Base-by-base conservation (phyloP, 1,140 invertebrate genomes). In the Trissolcus basalis region DNA sequence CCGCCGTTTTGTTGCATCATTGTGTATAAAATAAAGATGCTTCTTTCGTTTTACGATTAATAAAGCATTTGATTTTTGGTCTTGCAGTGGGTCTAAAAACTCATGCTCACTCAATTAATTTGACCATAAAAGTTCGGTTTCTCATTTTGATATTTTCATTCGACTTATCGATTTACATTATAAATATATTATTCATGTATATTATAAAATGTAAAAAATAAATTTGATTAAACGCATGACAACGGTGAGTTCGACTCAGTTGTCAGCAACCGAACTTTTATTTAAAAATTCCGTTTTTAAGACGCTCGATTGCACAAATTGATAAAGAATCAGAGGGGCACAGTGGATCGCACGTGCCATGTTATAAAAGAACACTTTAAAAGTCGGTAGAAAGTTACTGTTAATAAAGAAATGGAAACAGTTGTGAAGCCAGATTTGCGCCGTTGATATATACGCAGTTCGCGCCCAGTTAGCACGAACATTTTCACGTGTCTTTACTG, bases 21-120 rank as follows among this genome's bases (percentile, higher is more conserved):
- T 73, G 69, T 71, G 72, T 63, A 71, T 39, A 77, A 68, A 72
- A 73, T 79, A 76, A 67, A 61, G 39, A 69, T 39, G 55, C 44
- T 16, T 27, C 19, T 3, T 27, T 27, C 41, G 12, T 49, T 10
- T 54, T 33, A 64, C 64, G 59, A 45, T 36, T 48, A 13, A 9
- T 43, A 54, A 1, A 45, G 13, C 10, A 65, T 49, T 27, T 19
- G 32, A 53, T 12, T 33, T 11, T 39, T 65, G 54, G 15, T 44
- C 32, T 43, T 33, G 19, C 19, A 27, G 19, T 27, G 19, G 19
- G 19, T 27, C 19, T 27, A 27, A 27, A 27, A 27, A 27, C 19
- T 1, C 19, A 27, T 27, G 19, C 19, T 27, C 19, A 27, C 19
- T 27, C 19, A 27, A 27, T 27, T 27, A 27, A 27, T 27, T 27